Percentiles rank a stretch among this genome's conserved stretches.
Conservation (phyloP, 2,888 invertebrate species). For the Hedya salicella region DNA sequence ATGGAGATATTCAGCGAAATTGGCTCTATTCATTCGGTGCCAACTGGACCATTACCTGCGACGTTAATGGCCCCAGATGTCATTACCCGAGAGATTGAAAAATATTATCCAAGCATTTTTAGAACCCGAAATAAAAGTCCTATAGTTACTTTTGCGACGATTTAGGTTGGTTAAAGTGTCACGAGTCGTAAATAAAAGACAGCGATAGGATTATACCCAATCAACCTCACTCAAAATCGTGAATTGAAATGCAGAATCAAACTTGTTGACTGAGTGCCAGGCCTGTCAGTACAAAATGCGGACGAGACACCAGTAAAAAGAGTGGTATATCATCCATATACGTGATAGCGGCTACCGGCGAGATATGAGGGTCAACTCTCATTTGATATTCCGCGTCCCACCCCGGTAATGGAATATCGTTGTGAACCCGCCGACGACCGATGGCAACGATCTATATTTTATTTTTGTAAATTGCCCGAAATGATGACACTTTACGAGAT, state of each 20-base stretch:
- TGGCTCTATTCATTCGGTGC: slow-evolving; percentile 56
- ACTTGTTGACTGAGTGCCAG: slow-evolving; percentile 31
- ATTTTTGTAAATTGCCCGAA: slow-evolving; percentile 78
- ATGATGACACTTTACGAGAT: slow-evolving; percentile 76
- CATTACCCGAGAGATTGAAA: slow-evolving; percentile 11
- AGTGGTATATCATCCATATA: slow-evolving; percentile 46
- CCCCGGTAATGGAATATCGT: slow-evolving; percentile 79
- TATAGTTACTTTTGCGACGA: not conserved
- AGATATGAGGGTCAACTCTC: slow-evolving; percentile 73
- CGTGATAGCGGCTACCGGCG: slow-evolving; percentile 56
- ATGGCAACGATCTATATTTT: slow-evolving; percentile 78
- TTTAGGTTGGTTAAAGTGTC: not conserved
- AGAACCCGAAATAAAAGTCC: not conserved
- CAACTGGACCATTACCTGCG: slow-evolving; percentile 46
- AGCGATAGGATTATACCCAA: slow-evolving; percentile 22
- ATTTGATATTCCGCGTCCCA: slow-evolving; percentile 75
- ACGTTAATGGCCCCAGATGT: slow-evolving; percentile 29
- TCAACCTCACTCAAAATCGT: slow-evolving; percentile 30
- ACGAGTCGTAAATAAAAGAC: slow-evolving; percentile 10
- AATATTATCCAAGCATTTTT: slow-evolving; percentile 28
- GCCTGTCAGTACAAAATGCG: slow-evolving; percentile 23
- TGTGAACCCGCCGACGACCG: slow-evolving; percentile 68
- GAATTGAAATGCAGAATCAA: slow-evolving; percentile 37
- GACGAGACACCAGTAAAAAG: slow-evolving; percentile 32
- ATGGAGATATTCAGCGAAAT: slow-evolving; percentile 54